A percentile compares a stretch with the other conserved stretches of the same genome.
Conservation (phyloP, 2,888 invertebrate genomes). For the Dryococelus australis region DNA sequence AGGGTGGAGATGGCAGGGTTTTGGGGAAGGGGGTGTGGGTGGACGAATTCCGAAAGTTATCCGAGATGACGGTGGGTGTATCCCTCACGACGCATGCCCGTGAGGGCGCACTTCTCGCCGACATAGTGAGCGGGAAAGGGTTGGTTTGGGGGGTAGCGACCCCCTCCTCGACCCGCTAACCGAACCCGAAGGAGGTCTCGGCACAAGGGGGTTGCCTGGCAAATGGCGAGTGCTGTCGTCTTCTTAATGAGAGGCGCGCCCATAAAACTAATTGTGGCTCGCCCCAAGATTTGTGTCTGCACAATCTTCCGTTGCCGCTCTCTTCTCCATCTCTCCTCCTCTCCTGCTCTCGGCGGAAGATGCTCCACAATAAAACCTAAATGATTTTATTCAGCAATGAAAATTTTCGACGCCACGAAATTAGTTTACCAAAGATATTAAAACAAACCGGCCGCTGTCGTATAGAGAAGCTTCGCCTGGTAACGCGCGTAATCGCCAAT, state of each 20-base stretch:
- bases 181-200: not conserved
- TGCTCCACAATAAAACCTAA: conserved; percentile 45
- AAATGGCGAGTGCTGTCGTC: conserved; percentile 3
- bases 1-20: not conserved
- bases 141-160: not conserved
- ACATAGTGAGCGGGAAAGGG: not conserved
- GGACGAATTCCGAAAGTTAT: not conserved
- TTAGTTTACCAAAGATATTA: conserved; percentile 48
- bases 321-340: conserved; percentile 26
- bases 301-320: not conserved
- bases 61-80: not conserved
- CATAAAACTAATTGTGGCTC: conserved; percentile 48
- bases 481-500: not conserved
- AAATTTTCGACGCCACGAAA: conserved; percentile 45
- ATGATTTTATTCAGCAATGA: conserved; percentile 48
- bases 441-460: conserved; percentile 42
- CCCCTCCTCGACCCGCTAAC: not conserved
- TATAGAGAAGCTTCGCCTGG: not conserved
- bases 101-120: not conserved
- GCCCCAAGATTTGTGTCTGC: conserved; percentile 27
- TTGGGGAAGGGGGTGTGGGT: not conserved
- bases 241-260: conserved; percentile 33
- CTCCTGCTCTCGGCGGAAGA: conserved; percentile 18
- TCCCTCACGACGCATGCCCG: not conserved
- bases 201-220: not conserved